Evolutionary conservation across 2,113 vertebrate species (phyloP).

Genomic region (Caracal caracal): DNA sequence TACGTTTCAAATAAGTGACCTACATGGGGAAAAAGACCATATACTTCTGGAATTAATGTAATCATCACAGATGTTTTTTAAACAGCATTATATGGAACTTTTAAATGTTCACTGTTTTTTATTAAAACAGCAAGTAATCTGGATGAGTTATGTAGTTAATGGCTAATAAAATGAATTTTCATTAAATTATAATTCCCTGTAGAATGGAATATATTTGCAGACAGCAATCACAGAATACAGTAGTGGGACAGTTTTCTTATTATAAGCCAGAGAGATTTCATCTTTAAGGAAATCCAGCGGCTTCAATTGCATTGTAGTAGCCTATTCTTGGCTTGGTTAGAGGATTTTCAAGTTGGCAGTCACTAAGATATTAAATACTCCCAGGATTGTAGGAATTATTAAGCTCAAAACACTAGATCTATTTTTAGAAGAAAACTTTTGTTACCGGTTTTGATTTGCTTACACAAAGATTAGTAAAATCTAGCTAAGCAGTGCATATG

Average conservation of each 20-base stretch:
- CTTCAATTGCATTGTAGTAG: not conserved
- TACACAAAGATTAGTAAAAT: not conserved
- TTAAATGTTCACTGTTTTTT: not conserved
- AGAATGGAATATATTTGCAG: constrained; percentile 22
- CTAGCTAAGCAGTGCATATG: not conserved
- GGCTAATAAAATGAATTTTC: not conserved
- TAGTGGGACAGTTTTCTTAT: not conserved
- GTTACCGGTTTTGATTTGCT: not conserved
- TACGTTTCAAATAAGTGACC: not conserved
- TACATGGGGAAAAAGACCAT: not conserved
- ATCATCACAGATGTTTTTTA: constrained; percentile 17
- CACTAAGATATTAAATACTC: not conserved
- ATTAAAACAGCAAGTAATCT: not conserved
- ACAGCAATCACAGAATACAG: not conserved
- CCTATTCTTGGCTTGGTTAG: not conserved
- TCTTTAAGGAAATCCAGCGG: not conserved
- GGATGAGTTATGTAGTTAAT: constrained; percentile 25
- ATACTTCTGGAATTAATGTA: constrained; percentile 45
- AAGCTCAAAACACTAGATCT: not conserved
- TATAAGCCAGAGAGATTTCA: not conserved
- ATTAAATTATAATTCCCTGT: not conserved
- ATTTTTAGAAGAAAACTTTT: not conserved
- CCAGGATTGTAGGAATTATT: not conserved
- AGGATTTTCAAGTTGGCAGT: not conserved
- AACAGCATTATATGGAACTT: not conserved